Base-by-base conservation (phyloP, 2,113 vertebrate species). In the Cyanoliseus patagonus region DNA sequence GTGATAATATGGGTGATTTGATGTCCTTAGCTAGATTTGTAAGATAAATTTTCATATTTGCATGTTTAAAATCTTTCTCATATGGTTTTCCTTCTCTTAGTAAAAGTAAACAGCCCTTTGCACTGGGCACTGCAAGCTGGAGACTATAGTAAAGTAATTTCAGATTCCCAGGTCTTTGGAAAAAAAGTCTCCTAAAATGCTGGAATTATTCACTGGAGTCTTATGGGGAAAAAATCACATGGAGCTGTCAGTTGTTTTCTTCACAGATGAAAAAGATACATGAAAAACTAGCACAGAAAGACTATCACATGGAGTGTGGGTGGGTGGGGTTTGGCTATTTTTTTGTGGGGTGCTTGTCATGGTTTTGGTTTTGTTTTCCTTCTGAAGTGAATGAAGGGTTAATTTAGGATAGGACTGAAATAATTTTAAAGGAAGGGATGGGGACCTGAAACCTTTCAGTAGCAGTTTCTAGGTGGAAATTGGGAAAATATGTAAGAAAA, bases 241-340 rank as follows among this genome's bases (percentile, higher is more conserved):
- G 6, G n/a, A 35, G 8, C 42, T 46, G 7, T 47, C 2, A 10
- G 4, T 61, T 69, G 15, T 57, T 69, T 77, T 42, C 37, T 3
- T 83, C 39, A 19, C 39, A 66, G 33, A 12, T 9, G 53, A 69
- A 69, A 51, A 10, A 68, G 35, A 7, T 30, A 73, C 52, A 35
- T 49, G 4, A 76, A 59, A 89, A 89, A 24, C 18, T 77, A 22
- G 4, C 17, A 37, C 15, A 31, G n/a, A 39, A 59, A 51, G 19
- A 25, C 22, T 42, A 3, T 41, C 5, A 13, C 1, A 0, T 33
- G 16, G 5, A 59, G 0, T 59, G 33, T 16, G 33, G 23, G 57
- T 4, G 57, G 13, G 57, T 35, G 57, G 33, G 22, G 57, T 35
- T 59, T 59, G 33, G 13, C n/a, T 59, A 23, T 59, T 35, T 35